Conservation (phyloP, 2,797 vertebrate species). For the Tragelaphus eurycerus region DNA sequence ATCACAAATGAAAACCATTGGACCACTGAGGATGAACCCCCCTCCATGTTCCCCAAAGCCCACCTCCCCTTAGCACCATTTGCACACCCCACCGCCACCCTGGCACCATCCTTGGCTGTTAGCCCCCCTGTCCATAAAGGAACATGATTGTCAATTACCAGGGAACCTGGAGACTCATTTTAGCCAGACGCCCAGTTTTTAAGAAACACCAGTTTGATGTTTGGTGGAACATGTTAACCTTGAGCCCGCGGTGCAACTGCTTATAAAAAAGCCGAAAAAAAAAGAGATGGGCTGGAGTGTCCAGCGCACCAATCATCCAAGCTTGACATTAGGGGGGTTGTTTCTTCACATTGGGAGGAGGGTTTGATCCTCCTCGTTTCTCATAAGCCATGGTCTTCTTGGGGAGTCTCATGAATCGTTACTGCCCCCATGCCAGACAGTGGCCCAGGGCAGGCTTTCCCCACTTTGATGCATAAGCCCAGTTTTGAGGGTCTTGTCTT, state of each 20-base stretch:
- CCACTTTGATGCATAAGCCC: too few relatives aligned
- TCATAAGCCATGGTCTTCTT: not conserved
- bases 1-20: not conserved
- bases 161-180: not conserved
- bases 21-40: not conserved
- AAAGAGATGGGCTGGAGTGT: not conserved
- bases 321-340: fast-evolving
- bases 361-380: not conserved
- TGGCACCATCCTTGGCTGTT: not conserved
- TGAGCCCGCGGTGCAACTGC: not conserved
- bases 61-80: not conserved
- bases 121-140: not conserved
- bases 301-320: fast-evolving
- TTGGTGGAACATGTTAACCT: too few relatives aligned
- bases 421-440: not conserved
- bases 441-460: not conserved
- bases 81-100: not conserved
- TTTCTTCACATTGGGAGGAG: not conserved
- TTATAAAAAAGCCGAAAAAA: not conserved
- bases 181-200: not conserved
- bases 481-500: not conserved
- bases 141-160: not conserved
- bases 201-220: not conserved
- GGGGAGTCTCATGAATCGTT: not conserved
- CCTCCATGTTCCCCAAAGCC: not conserved